Percentiles rank a stretch among this genome's conserved stretches.
Evolutionary conservation across 1,140 invertebrate species (phyloP).

Genomic region (Gerris buenoi): DNA sequence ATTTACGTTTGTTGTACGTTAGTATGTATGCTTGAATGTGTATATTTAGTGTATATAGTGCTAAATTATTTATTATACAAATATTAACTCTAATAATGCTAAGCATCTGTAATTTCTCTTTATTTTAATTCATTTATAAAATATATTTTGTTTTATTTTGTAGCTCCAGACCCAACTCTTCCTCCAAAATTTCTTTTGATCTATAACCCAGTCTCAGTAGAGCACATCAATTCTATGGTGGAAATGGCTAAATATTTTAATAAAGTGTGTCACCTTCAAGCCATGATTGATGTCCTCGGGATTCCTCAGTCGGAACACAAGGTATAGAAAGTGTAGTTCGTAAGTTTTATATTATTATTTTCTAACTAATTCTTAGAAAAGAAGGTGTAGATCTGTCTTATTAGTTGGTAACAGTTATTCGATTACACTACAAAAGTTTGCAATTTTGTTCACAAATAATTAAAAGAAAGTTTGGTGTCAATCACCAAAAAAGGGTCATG

Average conservation of each 20-base stretch:
- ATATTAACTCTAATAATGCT: not conserved
- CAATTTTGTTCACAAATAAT: too few species aligned
- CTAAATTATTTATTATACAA: not conserved
- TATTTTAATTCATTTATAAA: slow-evolving; percentile 5
- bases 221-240: slow-evolving; percentile 13
- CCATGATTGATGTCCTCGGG: slow-evolving; percentile 14
- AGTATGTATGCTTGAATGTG: too few species aligned
- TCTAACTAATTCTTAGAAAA: too few species aligned
- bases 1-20: too few species aligned
- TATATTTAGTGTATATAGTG: not conserved
- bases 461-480: too few species aligned
- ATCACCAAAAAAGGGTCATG: too few species aligned
- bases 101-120: not conserved
- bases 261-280: slow-evolving; percentile 10
- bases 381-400: too few species aligned
- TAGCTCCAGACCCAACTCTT: slow-evolving; percentile 9
- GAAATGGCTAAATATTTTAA: slow-evolving; percentile 15
- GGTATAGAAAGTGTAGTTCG: too few species aligned
- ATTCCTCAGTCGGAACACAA: slow-evolving; percentile 12
- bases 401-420: too few species aligned
- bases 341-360: too few species aligned
- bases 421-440: too few species aligned
- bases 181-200: slow-evolving; percentile 15
- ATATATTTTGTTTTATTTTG: not conserved
- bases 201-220: slow-evolving; percentile 12